Percentiles rank a stretch among this genome's conserved stretches.
Conservation (phyloP, 2,113 vertebrate species). For the Pogonocichla stellata region DNA sequence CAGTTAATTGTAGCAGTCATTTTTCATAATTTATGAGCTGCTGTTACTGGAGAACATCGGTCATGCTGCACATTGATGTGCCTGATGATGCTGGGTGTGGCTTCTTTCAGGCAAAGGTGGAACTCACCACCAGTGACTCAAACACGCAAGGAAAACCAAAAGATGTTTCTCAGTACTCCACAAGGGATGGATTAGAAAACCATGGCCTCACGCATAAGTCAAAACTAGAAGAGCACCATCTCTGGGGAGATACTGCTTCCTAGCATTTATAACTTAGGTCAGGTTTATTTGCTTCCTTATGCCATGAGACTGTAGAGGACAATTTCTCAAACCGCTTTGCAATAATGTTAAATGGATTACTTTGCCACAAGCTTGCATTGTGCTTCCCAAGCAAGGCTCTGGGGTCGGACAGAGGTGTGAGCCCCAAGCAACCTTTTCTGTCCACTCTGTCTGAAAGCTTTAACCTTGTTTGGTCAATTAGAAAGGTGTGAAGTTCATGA, state of each 20-base stretch:
- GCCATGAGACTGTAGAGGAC: neutral
- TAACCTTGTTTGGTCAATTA: constrained; percentile 27
- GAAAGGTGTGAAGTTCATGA: constrained; percentile 55
- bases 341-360: neutral
- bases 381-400: neutral
- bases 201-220: neutral
- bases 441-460: neutral
- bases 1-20: constrained; percentile 67
- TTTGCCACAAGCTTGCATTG: neutral
- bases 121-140: neutral
- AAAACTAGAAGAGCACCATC: neutral
- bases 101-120: neutral
- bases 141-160: neutral
- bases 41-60: constrained; percentile 29
- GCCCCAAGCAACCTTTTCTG: neutral
- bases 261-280: neutral
- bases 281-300: neutral
- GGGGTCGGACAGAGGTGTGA: neutral
- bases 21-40: constrained; percentile 69
- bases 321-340: neutral
- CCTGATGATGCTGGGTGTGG: neutral
- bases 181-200: neutral
- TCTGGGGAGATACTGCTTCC: neutral
- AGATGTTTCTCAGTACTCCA: neutral
- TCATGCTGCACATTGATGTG: neutral